phyloP scores from a whole-genome alignment of 2,113 vertebrate genomes.

The Elachura formosa region DNA sequence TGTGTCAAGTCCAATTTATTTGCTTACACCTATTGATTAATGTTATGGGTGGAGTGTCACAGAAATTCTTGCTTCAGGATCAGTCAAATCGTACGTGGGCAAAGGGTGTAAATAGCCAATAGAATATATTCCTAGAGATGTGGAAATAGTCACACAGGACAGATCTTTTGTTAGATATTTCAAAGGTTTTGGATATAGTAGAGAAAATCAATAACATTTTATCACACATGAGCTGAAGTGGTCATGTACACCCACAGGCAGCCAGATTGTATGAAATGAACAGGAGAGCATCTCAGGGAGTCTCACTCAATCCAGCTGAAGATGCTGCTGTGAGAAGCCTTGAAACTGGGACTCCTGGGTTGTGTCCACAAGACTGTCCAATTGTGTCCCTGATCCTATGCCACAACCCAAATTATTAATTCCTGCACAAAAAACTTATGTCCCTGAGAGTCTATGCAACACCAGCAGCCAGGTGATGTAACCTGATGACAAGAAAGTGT shows the following conservation, averaged over 20 bases:
- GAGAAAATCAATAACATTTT: background rate
- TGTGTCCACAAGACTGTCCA: background rate
- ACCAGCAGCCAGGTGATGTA: background rate
- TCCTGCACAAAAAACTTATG: background rate
- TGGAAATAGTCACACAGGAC: background rate
- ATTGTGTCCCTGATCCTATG: background rate
- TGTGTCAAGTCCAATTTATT: background rate
- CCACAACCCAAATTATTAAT: background rate
- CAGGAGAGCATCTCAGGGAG: background rate
- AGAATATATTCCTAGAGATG: background rate
- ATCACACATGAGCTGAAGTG: background rate
- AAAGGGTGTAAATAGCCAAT: background rate
- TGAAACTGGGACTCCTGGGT: background rate
- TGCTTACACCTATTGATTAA: background rate
- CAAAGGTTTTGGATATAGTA: background rate
- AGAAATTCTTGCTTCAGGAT: background rate
- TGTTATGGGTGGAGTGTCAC: background rate
- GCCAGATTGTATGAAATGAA: background rate
- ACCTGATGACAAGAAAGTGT: background rate
- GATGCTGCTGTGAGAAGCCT: background rate
- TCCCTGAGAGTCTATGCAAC: background rate
- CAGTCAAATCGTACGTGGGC: background rate
- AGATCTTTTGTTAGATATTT: background rate
- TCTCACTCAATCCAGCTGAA: background rate
- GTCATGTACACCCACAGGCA: background rate